Conservation (phyloP, 2,797 vertebrate species). For the Nannoperca australis region DNA sequence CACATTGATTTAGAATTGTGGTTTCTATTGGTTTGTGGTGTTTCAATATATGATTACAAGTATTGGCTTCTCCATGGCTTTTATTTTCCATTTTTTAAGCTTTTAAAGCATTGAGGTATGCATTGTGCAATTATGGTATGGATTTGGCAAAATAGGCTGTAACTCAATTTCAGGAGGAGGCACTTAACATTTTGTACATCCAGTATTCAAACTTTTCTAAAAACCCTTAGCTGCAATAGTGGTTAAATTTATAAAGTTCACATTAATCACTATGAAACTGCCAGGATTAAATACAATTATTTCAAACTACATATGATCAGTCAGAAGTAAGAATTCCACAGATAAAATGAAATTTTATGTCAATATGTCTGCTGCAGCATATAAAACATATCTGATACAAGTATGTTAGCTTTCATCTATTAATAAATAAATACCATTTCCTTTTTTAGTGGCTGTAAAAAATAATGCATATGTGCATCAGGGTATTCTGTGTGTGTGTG, state of each 20-base stretch:
- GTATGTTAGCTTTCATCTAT: slow-evolving; percentile 34
- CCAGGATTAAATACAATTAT: not conserved
- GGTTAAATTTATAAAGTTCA: not conserved
- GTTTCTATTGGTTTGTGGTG: not conserved
- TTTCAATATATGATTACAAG: too few relatives aligned
- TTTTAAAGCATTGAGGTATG: not conserved
- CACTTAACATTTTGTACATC: slow-evolving; percentile 3
- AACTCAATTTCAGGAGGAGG: not conserved
- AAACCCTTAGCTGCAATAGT: not conserved
- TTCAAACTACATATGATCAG: not conserved
- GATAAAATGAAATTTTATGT: slow-evolving; percentile 12
- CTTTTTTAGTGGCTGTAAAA: slow-evolving; percentile 49
- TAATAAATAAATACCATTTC: slow-evolving; percentile 60
- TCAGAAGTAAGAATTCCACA: not conserved
- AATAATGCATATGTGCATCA: slow-evolving; percentile 18
- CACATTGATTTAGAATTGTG: not conserved
- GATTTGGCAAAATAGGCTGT: not conserved
- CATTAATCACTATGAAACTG: not conserved
- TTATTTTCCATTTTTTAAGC: not conserved
- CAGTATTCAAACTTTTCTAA: not conserved
- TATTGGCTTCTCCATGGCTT: not conserved
- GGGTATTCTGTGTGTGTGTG: slow-evolving; percentile 2
- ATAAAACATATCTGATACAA: slow-evolving; percentile 3
- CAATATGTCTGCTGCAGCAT: slow-evolving; percentile 9
- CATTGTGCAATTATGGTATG: not conserved